Evolutionary conservation across 1,140 invertebrate genomes (phyloP).

Genomic region (Sycophaga agraensis): DNA sequence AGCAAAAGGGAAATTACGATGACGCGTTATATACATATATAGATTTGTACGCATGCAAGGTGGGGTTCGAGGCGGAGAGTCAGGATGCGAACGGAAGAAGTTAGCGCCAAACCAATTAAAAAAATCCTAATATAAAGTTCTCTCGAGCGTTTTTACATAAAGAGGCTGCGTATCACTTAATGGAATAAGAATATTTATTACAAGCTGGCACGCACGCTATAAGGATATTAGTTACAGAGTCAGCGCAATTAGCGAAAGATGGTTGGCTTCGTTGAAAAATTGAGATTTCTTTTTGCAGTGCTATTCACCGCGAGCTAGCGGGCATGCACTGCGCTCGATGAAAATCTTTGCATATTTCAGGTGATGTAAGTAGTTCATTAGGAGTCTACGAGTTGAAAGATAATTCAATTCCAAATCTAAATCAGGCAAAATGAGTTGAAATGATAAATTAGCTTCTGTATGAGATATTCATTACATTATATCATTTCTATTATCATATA

Average conservation of each 20-base stretch:
- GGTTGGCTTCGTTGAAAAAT: conserved; percentile 30
- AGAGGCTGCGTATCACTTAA: conserved; percentile 35
- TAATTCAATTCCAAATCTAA: neutral
- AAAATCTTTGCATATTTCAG: conserved; percentile 28
- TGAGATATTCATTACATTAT: neutral
- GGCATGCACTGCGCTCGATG: conserved; percentile 28
- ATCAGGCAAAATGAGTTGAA: neutral
- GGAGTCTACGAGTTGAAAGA: neutral
- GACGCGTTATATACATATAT: neutral
- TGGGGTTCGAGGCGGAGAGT: no score
- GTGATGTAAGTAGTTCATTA: conserved; percentile 41
- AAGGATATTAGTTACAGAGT: conserved; percentile 11
- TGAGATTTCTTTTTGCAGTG: conserved; percentile 31
- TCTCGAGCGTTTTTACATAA: conserved; percentile 20
- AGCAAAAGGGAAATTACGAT: conserved; percentile 6
- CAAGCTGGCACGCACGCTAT: conserved; percentile 34
- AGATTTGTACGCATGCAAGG: no score
- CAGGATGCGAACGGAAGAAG: conserved; percentile 15
- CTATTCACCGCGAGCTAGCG: neutral
- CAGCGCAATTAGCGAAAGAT: conserved; percentile 44
- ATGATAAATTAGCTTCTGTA: neutral
- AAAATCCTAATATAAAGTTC: conserved; percentile 24
- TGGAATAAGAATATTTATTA: conserved; percentile 45
- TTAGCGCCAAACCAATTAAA: conserved; percentile 37
- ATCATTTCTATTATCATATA: neutral